Evolutionary conservation across 2,797 vertebrate species (phyloP), one percentile per base, ranked within the genome.

Genomic region (Manis javanica): DNA sequence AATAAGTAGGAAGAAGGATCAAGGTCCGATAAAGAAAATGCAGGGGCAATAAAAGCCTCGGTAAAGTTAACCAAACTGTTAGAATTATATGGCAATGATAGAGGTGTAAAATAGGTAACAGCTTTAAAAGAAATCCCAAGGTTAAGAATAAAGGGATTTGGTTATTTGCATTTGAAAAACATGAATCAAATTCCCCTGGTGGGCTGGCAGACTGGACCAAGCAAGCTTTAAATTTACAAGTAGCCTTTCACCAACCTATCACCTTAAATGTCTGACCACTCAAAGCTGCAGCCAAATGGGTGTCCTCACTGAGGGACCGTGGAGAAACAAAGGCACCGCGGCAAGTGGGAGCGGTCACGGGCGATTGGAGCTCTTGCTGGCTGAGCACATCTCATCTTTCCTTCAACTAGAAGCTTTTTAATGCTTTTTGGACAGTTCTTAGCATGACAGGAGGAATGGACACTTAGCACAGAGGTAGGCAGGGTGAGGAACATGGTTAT

Each of bases 261-360:
- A 99, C 99, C 39, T 98, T 99, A 81, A 99, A 99, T 49, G 99
- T 99, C 86, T 99, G 99, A 59, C 99, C 99, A 1, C 98, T 99
- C 64, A 99, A 99, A 98, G 99, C 99, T 53, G 99, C 99, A 11
- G 99, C 99, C 71, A 99, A 99, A 96, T 96, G 99, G 86, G 99
- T 98, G 0, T 99, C 99, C 0, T 98, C 98, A 0, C 96, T 99
- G 91, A 99, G 98, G 42, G 99, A 99, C 94, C 99, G 98, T 95
- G 98, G 98, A 61, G 98, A 49, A 46, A 10, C 12, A 11, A 46
- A 46, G 46, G 46, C 46, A 11, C 46, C 1, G 46, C 2, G 46
- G 12, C 46, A 46, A 46, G 46, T 46, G 46, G 46, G 46, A 46
- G 46, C 11, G 11, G 46, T 46, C 46, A 46, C 37, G 98, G 99